phyloP scores from a whole-genome alignment of 2,888 invertebrate genomes.

The Acronicta leporina region DNA sequence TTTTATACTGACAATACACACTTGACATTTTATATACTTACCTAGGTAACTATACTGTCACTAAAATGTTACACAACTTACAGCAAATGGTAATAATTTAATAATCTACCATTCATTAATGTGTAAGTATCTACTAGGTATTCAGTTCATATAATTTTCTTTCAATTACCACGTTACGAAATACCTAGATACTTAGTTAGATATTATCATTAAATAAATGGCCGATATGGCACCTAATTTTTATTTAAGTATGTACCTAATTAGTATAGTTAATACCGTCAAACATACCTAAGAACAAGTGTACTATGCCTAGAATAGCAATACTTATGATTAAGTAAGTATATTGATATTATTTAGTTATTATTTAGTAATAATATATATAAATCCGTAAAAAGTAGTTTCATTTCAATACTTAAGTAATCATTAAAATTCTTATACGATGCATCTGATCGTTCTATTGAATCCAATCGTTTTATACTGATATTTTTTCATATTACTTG shows the following conservation, averaged over 20 bases:
- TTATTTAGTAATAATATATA: too few relatives aligned
- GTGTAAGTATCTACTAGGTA: too few relatives aligned
- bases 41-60: too few relatives aligned
- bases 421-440: slow-evolving; percentile 16
- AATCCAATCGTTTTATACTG: slow-evolving; percentile 34
- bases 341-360: too few relatives aligned
- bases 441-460: slow-evolving; percentile 19
- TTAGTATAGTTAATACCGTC: slow-evolving; percentile 12
- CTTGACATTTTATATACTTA: background rate
- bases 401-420: too few relatives aligned
- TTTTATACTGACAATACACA: background rate
- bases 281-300: slow-evolving; percentile 43
- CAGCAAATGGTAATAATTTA: background rate
- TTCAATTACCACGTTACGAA: slow-evolving; percentile 2
- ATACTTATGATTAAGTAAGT: too few relatives aligned
- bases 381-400: too few relatives aligned
- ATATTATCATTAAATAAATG: slow-evolving; percentile 23
- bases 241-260: background rate
- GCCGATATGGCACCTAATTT: background rate
- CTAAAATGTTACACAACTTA: slow-evolving; percentile 5
- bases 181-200: background rate
- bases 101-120: slow-evolving; percentile 5
- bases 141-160: background rate
- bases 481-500: slow-evolving; percentile 45
- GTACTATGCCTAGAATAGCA: slow-evolving; percentile 13